Evolutionary conservation across 2,888 invertebrate genomes (phyloP).

Genomic region (Caenorhabditis sp.): DNA sequence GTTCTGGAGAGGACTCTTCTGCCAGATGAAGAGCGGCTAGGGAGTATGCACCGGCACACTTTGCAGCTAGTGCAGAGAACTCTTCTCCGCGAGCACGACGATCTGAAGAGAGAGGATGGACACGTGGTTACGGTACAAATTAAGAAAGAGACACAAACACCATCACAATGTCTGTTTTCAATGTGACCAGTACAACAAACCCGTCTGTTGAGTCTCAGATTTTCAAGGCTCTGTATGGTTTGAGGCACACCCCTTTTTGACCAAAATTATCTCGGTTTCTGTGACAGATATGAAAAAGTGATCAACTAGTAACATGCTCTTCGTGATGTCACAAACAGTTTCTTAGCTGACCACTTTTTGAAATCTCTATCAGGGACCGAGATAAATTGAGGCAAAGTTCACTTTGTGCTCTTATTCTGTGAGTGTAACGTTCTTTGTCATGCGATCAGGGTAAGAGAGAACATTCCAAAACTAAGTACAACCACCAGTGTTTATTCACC

Average conservation of each 20-base stretch:
- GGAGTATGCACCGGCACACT: slow-evolving; percentile 75
- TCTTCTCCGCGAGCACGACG: slow-evolving; percentile 68
- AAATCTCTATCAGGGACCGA: too few species aligned
- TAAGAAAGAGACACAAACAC: slow-evolving; percentile 10
- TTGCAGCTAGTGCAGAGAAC: slow-evolving; percentile 73
- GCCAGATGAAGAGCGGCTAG: slow-evolving; percentile 73
- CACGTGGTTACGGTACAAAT: slow-evolving; percentile 30
- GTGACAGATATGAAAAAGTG: too few species aligned
- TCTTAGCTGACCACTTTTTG: background rate
- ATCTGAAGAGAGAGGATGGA: slow-evolving; percentile 56
- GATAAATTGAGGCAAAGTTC: too few species aligned
- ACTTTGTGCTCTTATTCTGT: slow-evolving; percentile 5
- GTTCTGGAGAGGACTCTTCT: slow-evolving; percentile 60
- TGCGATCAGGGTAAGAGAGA: slow-evolving; percentile 43
- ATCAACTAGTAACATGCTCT: too few species aligned
- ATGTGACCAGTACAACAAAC: too few species aligned
- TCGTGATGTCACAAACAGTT: too few species aligned
- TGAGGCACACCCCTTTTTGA: too few species aligned
- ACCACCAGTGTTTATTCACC: slow-evolving; percentile 65
- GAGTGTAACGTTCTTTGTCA: slow-evolving; percentile 21
- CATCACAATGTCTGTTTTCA: slow-evolving; percentile 3
- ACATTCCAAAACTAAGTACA: slow-evolving; percentile 58
- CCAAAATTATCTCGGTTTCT: too few species aligned
- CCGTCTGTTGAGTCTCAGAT: background rate
- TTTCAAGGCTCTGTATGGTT: too few species aligned